A percentile compares a stretch with the other conserved stretches of the same genome.
phyloP scores from a whole-genome alignment of 2,888 invertebrate species.

The Phyllotreta cruciferae region DNA sequence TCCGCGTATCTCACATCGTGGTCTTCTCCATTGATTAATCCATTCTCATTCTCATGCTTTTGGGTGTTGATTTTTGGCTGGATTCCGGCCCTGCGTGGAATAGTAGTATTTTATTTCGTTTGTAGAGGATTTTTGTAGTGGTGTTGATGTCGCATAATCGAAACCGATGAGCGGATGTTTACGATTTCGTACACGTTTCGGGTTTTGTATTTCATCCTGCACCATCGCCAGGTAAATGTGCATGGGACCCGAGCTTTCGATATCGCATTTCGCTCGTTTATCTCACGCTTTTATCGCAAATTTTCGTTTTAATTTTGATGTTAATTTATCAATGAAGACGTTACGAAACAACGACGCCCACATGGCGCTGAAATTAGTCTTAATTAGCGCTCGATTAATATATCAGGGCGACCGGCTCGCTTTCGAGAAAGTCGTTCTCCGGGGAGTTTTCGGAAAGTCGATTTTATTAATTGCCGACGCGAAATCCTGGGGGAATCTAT shows the following conservation, averaged over 20 bases:
- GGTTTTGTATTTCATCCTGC: constrained; percentile 38
- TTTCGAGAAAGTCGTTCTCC: background rate
- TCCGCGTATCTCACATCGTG: too few species aligned
- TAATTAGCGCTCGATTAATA: constrained; percentile 6
- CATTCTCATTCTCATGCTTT: too few species aligned
- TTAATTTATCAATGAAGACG: too few species aligned
- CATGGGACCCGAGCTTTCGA: background rate
- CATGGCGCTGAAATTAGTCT: constrained; percentile 3
- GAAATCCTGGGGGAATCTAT: background rate
- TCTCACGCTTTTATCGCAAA: background rate
- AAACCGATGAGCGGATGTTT: constrained; percentile 36
- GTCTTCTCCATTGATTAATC: too few species aligned
- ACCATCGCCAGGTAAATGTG: constrained; percentile 31
- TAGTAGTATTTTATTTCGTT: constrained; percentile 36
- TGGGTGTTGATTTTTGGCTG: too few species aligned
- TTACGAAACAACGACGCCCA: too few species aligned
- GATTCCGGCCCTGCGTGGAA: constrained; percentile 31
- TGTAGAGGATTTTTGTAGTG: constrained; percentile 16
- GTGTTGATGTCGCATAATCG: constrained; percentile 34
- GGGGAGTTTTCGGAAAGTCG: constrained; percentile 7
- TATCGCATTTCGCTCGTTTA: background rate
- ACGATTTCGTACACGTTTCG: constrained; percentile 32
- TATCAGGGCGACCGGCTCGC: background rate
- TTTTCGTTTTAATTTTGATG: too few species aligned
- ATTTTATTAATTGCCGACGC: constrained; percentile 12